Base-by-base conservation (phyloP, 2,797 vertebrate species). In the Miichthys miiuy region DNA sequence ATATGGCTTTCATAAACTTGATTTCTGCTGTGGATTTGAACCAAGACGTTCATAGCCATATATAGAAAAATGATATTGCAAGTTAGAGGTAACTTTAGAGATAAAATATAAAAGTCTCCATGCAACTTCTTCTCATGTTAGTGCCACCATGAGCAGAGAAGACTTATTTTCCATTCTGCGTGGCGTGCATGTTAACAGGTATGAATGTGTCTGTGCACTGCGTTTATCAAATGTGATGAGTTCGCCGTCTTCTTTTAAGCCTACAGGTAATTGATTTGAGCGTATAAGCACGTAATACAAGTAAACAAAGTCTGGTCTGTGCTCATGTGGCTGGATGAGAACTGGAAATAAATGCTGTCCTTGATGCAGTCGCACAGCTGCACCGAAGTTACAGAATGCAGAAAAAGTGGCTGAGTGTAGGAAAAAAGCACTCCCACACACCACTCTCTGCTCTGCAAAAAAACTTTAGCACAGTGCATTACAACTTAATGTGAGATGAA, bases 311-410 rank as follows among this genome's bases (percentile, higher is more conserved):
- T 46, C 34, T 44, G 57, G 27, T 70, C 60, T 75, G 51, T 78
- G 82, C 75, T 84, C 77, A 70, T 57, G 80, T 64, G 58, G 62
- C 82, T 84, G 71, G 79, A 88, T 68, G 63, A 82, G 72, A 89
- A 75, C 51, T 79, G 82, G 75, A 82, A 87, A 83, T 88, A 75
- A 86, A 88, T 6, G 68, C 62, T 60, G 65, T 83, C 76, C 80
- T 89, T 91, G 91, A 91, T 87, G 80, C 83, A 83, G 72, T 81
- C 23, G 72, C 89, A 89, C 91, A 91, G 92, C 92, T 93, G 91
- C 83, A 47, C 75, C 54, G 71, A 89, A 84, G 87, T 85, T 84
- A 84, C 86, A 83, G 82, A 88, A 89, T 60, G 81, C 68, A 79
- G 81, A 62, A 75, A 75, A 81, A 79, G 84, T 41, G 72, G 46